Conservation (phyloP, 1,140 invertebrate species). For the Leguminivora glycinivorella region DNA sequence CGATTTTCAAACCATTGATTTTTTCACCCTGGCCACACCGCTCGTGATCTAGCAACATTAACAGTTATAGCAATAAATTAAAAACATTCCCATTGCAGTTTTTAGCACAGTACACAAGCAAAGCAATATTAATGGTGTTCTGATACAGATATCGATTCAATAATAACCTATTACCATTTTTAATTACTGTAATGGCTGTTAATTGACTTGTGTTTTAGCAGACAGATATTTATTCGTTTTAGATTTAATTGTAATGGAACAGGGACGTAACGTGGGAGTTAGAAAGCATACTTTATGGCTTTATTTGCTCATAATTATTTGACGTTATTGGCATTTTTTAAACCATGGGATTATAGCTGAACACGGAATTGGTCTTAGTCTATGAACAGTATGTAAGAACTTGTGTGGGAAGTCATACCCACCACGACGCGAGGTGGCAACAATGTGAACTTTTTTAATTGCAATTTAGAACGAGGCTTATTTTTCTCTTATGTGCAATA, state of each 20-base stretch:
- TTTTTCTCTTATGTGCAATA: too few species aligned
- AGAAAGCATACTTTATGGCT: not conserved
- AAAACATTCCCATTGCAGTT: constrained; percentile 29
- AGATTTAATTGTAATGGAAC: constrained; percentile 5
- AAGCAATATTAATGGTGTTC: constrained; percentile 26
- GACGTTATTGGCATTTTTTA: not conserved
- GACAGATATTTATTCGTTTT: constrained; percentile 2
- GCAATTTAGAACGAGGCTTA: too few species aligned
- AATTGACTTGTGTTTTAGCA: constrained; percentile 13
- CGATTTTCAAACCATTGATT: not conserved
- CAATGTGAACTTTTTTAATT: too few species aligned
- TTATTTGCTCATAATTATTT: not conserved
- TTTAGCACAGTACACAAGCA: constrained; percentile 35
- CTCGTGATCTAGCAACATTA: constrained; percentile 15
- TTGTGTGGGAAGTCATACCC: too few species aligned
- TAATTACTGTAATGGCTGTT: constrained; percentile 21
- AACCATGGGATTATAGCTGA: not conserved
- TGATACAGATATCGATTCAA: constrained; percentile 27
- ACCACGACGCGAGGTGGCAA: too few species aligned
- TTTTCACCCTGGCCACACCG: constrained; percentile 7
- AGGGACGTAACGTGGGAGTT: not conserved
- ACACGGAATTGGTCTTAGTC: not conserved
- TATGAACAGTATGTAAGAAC: too few species aligned
- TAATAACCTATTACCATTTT: constrained; percentile 32
- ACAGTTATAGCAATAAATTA: not conserved